Base-by-base conservation (phyloP, 2,888 invertebrate genomes). In the Spodoptera picta region DNA sequence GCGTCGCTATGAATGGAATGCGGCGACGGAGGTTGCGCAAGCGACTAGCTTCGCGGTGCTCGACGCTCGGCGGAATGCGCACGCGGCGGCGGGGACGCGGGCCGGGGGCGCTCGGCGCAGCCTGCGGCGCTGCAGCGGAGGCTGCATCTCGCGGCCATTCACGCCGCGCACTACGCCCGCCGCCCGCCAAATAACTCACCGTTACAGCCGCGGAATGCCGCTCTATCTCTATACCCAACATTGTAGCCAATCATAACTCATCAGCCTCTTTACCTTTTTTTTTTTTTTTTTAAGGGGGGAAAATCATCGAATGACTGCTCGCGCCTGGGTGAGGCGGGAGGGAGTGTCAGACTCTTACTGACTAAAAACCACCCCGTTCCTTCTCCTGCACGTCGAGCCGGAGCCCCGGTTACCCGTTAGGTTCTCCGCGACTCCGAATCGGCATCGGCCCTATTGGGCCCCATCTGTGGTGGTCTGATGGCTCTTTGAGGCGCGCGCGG, bases 1-100 rank as follows among this genome's bases (percentile, higher is more conserved):
- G 84, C 84, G 83, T 81, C 83, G 92, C 91, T 91, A 94, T 94
- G 93, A 94, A 94, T 94, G 94, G 93, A 93, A 94, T 94, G 94
- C 90, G 93, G 90, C 85, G 90, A 80, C 85, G 87, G 90, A 90
- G 89, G 92, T 92, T 92, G 93, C 93, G 92, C 93, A 92, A 92
- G 92, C 90, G 88, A 79, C 87, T 87, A 87, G 89, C 86, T 84
- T 87, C 83, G 84, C 85, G 83, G 87, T 84, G 85, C 84, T 85
- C 88, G 84, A 79, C 84, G 87, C 82, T 86, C 88, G 83, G 80
- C 86, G 90, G 88, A 88, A 89, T 87, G 90, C 84, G 85, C 84
- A 77, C 66, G 77, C 65, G 80, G 74, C 73, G 73, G 71, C 65
- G 74, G 74, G 75, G 75, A 79, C 48, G 79, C 75, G 79, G 83